Percentiles rank a stretch among this genome's conserved stretches.
Evolutionary conservation across 2,888 invertebrate genomes (phyloP).

Genomic region (Spilarctia lutea): DNA sequence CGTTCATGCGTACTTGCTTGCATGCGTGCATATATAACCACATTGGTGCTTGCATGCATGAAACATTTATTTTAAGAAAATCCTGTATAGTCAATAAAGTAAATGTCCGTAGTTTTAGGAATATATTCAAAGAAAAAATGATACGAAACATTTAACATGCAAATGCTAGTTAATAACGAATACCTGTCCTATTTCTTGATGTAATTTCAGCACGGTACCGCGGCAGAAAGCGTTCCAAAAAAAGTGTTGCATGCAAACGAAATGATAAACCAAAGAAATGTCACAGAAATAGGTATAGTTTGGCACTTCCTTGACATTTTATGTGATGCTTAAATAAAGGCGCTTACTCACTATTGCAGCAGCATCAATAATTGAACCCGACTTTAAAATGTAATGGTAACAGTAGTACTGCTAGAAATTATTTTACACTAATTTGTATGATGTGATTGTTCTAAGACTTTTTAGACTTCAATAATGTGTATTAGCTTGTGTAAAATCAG

Average conservation of each 20-base stretch:
- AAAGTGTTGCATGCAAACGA: conserved; percentile 84
- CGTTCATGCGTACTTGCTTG: neutral
- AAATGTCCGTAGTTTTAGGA: neutral
- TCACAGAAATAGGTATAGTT: conserved; percentile 79
- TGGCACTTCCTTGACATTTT: conserved; percentile 37
- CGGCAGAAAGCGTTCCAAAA: conserved; percentile 80
- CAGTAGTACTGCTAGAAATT: neutral
- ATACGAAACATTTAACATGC: conserved; percentile 28
- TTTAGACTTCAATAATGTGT: neutral
- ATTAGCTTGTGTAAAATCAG: neutral
- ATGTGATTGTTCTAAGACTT: neutral
- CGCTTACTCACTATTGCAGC: neutral
- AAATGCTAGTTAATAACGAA: neutral
- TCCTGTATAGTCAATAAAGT: neutral
- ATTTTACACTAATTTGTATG: neutral
- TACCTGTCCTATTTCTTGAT: conserved; percentile 18
- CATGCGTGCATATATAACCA: no score
- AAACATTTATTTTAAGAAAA: neutral
- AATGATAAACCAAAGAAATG: conserved; percentile 77
- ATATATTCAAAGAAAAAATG: neutral
- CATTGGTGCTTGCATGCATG: neutral
- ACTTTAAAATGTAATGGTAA: neutral
- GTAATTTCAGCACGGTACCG: conserved; percentile 79
- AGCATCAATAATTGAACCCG: neutral
- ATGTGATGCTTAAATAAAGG: conserved; percentile 9